Base-by-base conservation (phyloP, 2,888 invertebrate genomes). In the Erpobdella octoculata region DNA sequence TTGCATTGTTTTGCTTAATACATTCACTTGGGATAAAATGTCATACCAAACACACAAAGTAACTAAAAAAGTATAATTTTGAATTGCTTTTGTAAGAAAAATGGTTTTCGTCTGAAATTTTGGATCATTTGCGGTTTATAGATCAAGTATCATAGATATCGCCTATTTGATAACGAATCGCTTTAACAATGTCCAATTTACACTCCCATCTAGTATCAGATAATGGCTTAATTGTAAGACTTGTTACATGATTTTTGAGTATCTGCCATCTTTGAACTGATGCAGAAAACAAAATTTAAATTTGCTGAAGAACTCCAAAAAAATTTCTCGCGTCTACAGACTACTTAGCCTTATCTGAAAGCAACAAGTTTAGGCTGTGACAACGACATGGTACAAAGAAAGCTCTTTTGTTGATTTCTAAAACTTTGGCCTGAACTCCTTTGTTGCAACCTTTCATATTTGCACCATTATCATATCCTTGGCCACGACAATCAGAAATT, bases 361-460 rank as follows among this genome's bases (percentile, higher is more conserved):
- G 46, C 46, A 41, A 41, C 46, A 41, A 41, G 46, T 41, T 41
- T 41, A 41, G 46, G 46, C 46, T 41, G 46, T 41, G 46, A 41
- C 46, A 41, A 41, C 46, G 12, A 41, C 46, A 41, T 41, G 46
- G 46, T 41, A 41, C 46, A 41, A 41, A 41, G 46, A 41, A 41
- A 41, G 46, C 46, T 41, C 46, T 41, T 41, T 41, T 41, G n/a
- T 41, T 41, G n/a, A 41, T 41, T 41, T 41, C 46, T 41, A 41
- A 41, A 41, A 41, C n/a, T 41, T n/a, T 41, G 46, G 46, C 46
- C 46, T 41, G 46, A 41, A 41, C 46, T 41, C 46, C 46, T 41
- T 41, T 41, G 46, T 41, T 41, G 46, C 46, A 41, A 41, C 46
- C 46, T 41, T 41, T 41, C 46, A 41, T 41, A 41, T 41, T 41